Percentiles rank a stretch among this genome's conserved stretches.
phyloP scores from a whole-genome alignment of 2,888 invertebrate species.

The Pseudococcus longispinus region DNA sequence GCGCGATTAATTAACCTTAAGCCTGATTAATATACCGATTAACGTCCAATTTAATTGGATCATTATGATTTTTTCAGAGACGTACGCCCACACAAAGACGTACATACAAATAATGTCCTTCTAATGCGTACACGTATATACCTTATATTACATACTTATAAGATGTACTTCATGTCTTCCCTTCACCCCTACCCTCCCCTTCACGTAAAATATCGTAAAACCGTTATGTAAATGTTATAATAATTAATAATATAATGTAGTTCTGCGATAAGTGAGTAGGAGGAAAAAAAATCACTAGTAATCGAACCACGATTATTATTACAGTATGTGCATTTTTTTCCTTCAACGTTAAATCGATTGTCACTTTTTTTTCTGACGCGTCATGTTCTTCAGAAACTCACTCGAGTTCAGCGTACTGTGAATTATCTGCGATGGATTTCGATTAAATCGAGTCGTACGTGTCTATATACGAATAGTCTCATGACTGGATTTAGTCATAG shows the following conservation, averaged over 20 bases:
- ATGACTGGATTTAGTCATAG: background rate
- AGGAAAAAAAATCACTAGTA: background rate
- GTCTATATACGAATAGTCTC: background rate
- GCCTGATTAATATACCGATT: slow-evolving; percentile 23
- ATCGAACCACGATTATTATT: background rate
- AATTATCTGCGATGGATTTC: slow-evolving; percentile 34
- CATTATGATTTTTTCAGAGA: background rate
- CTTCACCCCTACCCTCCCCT: background rate
- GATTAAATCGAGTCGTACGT: background rate
- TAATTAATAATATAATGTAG: background rate
- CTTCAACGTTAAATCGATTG: background rate
- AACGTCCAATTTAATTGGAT: slow-evolving; percentile 26
- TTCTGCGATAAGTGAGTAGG: slow-evolving; percentile 17
- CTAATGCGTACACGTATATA: background rate
- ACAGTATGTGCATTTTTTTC: background rate
- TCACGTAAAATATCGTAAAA: background rate
- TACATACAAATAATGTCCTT: background rate
- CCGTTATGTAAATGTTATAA: slow-evolving; percentile 11
- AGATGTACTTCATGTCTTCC: background rate
- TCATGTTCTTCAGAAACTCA: background rate
- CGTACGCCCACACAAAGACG: background rate
- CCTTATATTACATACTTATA: no score
- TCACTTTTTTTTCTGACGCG: slow-evolving; percentile 10
- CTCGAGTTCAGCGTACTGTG: slow-evolving; percentile 8
- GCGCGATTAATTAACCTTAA: slow-evolving; percentile 36